phyloP scores from a whole-genome alignment of 2,113 vertebrate genomes.

The Orthonyx spaldingii region DNA sequence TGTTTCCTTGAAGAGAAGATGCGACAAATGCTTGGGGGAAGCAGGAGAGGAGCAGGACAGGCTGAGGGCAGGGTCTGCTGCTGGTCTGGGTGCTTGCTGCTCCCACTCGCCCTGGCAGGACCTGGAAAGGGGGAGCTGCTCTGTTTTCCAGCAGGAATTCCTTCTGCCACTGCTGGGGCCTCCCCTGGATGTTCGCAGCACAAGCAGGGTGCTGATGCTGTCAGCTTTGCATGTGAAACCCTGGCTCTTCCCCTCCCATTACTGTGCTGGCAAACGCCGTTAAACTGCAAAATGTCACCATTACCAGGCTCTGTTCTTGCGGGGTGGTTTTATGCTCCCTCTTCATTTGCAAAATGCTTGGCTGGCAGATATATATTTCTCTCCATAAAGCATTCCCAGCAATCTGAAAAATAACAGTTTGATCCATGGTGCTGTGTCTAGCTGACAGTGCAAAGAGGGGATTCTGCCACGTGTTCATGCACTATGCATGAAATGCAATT shows the following conservation, averaged over 20 bases:
- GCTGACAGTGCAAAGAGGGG: slow-evolving; percentile 37
- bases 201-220: not conserved
- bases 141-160: not conserved
- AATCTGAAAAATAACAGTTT: slow-evolving; percentile 34
- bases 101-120: rapidly evolving
- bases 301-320: slow-evolving; percentile 1
- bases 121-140: not conserved
- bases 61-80: not conserved
- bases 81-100: not conserved
- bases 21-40: not conserved
- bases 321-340: slow-evolving; percentile 37
- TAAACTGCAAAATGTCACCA: slow-evolving; percentile 32
- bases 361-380: slow-evolving; percentile 48
- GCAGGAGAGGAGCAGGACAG: not conserved
- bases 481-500: slow-evolving; percentile 44
- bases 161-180: not conserved
- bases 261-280: not conserved
- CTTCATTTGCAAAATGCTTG: slow-evolving; percentile 59
- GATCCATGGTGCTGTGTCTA: slow-evolving; percentile 1
- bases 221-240: not conserved
- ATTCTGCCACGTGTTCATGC: not conserved
- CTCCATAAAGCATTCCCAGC: slow-evolving; percentile 9
- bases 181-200: not conserved
- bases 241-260: not conserved
- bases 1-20: not conserved